Conservation (phyloP, 1,140 invertebrate genomes). For the Euura saliciscinereae region DNA sequence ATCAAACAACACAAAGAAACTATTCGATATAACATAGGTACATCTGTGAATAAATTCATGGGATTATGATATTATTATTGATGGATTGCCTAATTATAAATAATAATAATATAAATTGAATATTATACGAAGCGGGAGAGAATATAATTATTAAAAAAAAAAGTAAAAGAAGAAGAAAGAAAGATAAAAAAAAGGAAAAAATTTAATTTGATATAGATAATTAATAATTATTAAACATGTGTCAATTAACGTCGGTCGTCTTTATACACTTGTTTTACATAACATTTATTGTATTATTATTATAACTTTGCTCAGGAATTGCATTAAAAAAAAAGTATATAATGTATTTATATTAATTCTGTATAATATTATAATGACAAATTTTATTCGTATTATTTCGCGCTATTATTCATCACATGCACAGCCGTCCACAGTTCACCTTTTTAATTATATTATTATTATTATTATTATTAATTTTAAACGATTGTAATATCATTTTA, state of each 20-base stretch:
- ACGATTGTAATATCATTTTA: neutral
- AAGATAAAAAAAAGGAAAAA: neutral
- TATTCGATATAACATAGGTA: too few relatives aligned
- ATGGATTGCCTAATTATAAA: too few relatives aligned
- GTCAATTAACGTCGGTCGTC: neutral
- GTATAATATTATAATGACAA: neutral
- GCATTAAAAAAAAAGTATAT: neutral
- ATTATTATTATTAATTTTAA: neutral
- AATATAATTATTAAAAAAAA: too few relatives aligned
- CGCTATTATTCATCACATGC: neutral
- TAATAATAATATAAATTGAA: too few relatives aligned
- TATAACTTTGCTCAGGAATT: conserved; percentile 5
- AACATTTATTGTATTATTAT: neutral
- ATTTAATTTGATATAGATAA: neutral
- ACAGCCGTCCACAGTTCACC: conserved; percentile 1
- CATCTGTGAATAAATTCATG: too few relatives aligned
- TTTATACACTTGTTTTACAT: neutral
- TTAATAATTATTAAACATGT: neutral
- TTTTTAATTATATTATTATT: too few relatives aligned
- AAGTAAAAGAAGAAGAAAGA: too few relatives aligned
- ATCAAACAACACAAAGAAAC: too few relatives aligned
- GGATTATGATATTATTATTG: too few relatives aligned
- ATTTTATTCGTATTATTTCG: neutral
- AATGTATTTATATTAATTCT: neutral
- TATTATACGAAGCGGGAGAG: too few relatives aligned